phyloP scores from a whole-genome alignment of 2,113 vertebrate genomes.

The Puffinus mauretanicus region DNA sequence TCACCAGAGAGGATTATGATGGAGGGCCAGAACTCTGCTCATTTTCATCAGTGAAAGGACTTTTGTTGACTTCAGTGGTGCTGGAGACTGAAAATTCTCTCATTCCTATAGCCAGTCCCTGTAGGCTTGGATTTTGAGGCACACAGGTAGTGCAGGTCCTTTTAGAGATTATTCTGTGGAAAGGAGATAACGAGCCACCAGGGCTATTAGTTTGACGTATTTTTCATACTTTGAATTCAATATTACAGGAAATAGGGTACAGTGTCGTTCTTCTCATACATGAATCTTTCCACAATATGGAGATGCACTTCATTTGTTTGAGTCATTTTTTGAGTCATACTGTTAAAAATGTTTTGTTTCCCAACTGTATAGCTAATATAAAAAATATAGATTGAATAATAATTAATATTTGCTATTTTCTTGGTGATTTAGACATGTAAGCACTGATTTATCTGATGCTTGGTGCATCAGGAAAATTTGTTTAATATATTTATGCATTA shows the following conservation, averaged over 20 bases:
- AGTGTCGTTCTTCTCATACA: not conserved
- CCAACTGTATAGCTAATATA: not conserved
- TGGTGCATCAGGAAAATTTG: not conserved
- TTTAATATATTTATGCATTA: not conserved
- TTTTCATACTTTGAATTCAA: not conserved
- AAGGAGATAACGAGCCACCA: not conserved
- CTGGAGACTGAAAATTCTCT: not conserved
- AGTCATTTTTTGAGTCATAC: not conserved
- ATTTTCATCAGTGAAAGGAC: not conserved
- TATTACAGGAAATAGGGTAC: not conserved
- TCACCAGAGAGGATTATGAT: not conserved
- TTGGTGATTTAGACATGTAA: not conserved
- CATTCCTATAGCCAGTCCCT: not conserved
- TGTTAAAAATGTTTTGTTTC: not conserved
- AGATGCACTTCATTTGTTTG: not conserved
- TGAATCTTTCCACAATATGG: not conserved
- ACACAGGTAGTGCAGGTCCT: not conserved
- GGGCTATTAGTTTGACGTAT: not conserved
- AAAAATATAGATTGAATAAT: not conserved
- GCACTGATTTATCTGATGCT: not conserved
- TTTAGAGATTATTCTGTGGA: not conserved
- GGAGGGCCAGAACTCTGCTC: not conserved
- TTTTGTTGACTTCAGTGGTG: not conserved
- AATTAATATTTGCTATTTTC: not conserved
- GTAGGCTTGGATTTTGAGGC: not conserved